Evolutionary conservation across 2,797 vertebrate species (phyloP).

Genomic region (Typhlichthys eigenmanni): DNA sequence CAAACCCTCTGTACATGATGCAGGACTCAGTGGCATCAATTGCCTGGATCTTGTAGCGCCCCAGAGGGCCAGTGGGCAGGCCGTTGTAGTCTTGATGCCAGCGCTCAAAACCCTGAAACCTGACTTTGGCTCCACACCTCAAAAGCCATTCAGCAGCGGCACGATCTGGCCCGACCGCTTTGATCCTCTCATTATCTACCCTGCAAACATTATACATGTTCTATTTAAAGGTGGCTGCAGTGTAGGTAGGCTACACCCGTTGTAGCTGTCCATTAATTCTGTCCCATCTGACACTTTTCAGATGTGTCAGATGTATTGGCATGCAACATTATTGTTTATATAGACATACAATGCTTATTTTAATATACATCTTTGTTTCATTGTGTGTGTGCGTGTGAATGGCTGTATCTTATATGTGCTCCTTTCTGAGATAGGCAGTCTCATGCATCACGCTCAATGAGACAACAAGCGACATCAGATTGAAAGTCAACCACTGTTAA

Average conservation of each 20-base stretch:
- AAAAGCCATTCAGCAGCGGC: slow-evolving; percentile 95
- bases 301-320: too few relatives aligned
- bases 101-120: slow-evolving; percentile 85
- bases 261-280: too few relatives aligned
- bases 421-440: not conserved
- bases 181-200: slow-evolving; percentile 91
- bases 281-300: too few relatives aligned
- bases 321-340: too few relatives aligned
- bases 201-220: slow-evolving; percentile 59
- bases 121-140: slow-evolving; percentile 89
- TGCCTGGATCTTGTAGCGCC: slow-evolving; percentile 87
- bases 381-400: too few relatives aligned
- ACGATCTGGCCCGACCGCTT: slow-evolving; percentile 85
- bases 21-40: slow-evolving; percentile 93
- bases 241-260: not conserved
- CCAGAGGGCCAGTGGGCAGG: slow-evolving; percentile 86
- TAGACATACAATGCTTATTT: too few relatives aligned
- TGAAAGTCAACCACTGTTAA: too few relatives aligned
- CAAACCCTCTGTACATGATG: slow-evolving; percentile 93
- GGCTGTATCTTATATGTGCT: too few relatives aligned
- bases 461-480: too few relatives aligned
- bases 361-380: too few relatives aligned
- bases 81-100: slow-evolving; percentile 93
- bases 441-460: not conserved
- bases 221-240: not conserved